These are phyloP conservation scores for Cristatella mucedo DNA, from an alignment of 2,888 invertebrate species.

Conservation along the genomic window DNA sequence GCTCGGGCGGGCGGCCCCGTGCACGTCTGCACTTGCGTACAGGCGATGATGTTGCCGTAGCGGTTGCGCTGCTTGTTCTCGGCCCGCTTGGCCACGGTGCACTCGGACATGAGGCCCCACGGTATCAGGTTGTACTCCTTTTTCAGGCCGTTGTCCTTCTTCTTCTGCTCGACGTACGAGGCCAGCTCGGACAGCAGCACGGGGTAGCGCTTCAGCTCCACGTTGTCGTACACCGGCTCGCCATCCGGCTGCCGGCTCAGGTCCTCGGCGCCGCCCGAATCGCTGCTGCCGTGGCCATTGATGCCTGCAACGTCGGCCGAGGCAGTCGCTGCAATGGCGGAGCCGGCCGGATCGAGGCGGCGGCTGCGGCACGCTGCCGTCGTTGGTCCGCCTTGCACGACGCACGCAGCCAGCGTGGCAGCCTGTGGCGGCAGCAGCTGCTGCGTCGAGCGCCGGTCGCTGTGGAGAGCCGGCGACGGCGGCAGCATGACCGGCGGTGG, in stretches of 20 bases:
- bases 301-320: slow-evolving; percentile 4
- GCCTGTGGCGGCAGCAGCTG: too few species aligned
- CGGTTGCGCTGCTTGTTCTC: slow-evolving; percentile 35
- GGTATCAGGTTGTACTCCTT: slow-evolving; percentile 32
- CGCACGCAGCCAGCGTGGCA: too few species aligned
- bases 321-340: slow-evolving; percentile 3
- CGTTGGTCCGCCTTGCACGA: too few species aligned
- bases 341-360: slow-evolving; percentile 1
- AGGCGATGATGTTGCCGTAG: slow-evolving; percentile 36
- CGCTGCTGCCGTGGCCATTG: slow-evolving; percentile 10
- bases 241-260: slow-evolving; percentile 10
- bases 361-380: not conserved
- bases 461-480: too few species aligned
- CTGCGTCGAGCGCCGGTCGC: too few species aligned
- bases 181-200: slow-evolving; percentile 33
- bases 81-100: slow-evolving; percentile 27
- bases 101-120: slow-evolving; percentile 26
- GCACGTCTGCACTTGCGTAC: slow-evolving; percentile 18
- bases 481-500: too few species aligned
- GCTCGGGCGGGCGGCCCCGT: not conserved
- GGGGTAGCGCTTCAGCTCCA: slow-evolving; percentile 16
- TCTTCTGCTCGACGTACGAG: slow-evolving; percentile 31
- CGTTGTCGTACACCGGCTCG: slow-evolving; percentile 13
- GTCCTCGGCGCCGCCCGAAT: slow-evolving; percentile 9
- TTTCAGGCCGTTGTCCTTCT: slow-evolving; percentile 25